Conservation (phyloP, 2,797 vertebrate species). For the Atherinosoma microstoma region DNA sequence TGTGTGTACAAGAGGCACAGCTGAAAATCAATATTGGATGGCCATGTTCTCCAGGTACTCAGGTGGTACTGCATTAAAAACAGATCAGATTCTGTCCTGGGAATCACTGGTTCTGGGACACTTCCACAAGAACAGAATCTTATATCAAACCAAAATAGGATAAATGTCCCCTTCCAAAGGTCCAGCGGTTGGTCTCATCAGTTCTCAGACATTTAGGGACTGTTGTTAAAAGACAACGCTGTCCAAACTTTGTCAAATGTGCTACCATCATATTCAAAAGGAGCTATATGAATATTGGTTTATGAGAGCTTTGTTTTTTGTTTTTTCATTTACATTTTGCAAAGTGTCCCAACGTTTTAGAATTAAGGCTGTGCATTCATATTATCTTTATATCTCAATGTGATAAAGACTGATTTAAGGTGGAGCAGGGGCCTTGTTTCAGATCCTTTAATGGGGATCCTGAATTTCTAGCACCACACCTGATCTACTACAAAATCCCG, state of each 20-base stretch:
- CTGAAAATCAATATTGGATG: no score
- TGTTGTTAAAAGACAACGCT: not conserved
- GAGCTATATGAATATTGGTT: not conserved
- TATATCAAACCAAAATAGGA: no score
- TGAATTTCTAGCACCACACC: constrained; percentile 35
- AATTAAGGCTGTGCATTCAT: not conserved
- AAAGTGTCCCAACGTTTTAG: not conserved
- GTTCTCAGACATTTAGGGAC: no score
- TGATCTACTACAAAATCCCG: constrained; percentile 8
- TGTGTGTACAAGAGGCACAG: no score
- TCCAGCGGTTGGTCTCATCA: no score
- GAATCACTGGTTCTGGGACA: no score
- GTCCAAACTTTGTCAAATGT: not conserved
- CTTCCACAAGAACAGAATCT: no score
- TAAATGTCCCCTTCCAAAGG: no score
- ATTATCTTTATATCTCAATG: not conserved
- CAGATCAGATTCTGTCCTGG: no score
- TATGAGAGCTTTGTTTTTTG: not conserved
- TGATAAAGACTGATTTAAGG: not conserved
- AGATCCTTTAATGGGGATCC: constrained; percentile 16
- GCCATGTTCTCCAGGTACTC: no score
- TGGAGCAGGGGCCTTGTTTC: constrained; percentile 8
- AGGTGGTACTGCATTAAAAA: no score
- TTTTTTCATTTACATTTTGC: not conserved
- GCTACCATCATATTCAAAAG: no score